Evolutionary conservation across 2,888 invertebrate species (phyloP).

Genomic region (Yponomeuta plumbellus): DNA sequence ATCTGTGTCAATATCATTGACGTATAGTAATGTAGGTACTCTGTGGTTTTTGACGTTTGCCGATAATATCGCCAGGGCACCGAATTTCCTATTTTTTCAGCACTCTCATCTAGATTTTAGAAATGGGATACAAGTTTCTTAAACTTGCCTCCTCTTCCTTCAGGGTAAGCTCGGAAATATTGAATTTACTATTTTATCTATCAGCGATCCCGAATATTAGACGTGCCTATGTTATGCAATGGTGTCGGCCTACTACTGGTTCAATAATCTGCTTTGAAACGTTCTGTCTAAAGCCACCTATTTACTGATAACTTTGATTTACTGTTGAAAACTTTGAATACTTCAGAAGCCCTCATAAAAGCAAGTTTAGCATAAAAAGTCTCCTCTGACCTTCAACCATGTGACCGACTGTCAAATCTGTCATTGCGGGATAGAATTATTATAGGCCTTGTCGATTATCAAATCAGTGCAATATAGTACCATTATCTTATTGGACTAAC

Average conservation of each 20-base stretch:
- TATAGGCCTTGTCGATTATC: neutral
- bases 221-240: conserved; percentile 57
- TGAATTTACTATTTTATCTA: neutral
- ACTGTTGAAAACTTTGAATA: neutral
- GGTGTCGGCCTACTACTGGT: conserved; percentile 20
- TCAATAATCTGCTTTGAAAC: neutral
- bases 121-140: conserved; percentile 65
- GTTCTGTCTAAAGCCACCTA: neutral
- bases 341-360: neutral
- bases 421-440: conserved; percentile 21
- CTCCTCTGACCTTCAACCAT: conserved; percentile 59
- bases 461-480: neutral
- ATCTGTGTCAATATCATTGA: too few relatives aligned
- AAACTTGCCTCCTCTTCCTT: conserved; percentile 59
- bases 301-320: conserved; percentile 16
- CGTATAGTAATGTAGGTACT: too few relatives aligned
- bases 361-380: neutral
- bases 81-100: conserved; percentile 31
- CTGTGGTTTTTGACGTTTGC: conserved; percentile 12
- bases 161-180: conserved; percentile 46
- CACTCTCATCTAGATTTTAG: conserved; percentile 28
- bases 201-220: conserved; percentile 23
- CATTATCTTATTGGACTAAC: too few relatives aligned
- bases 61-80: conserved; percentile 44
- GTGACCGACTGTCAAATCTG: conserved; percentile 48